Evolutionary conservation across 2,113 vertebrate species (phyloP).

Genomic region (Terrapene triunguis): DNA sequence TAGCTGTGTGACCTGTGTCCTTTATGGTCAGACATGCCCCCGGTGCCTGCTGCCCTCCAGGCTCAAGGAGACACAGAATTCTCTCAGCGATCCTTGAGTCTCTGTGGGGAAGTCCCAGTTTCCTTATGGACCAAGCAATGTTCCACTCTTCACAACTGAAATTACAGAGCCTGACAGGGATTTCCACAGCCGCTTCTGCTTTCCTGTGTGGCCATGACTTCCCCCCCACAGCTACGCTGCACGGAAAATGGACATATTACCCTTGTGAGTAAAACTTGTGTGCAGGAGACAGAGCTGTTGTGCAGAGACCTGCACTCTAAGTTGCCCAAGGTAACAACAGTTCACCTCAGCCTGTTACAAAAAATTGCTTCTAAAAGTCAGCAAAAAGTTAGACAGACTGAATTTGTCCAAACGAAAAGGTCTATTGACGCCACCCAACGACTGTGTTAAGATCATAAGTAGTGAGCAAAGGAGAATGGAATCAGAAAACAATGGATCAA

Average conservation of each 20-base stretch:
- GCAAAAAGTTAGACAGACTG: neutral
- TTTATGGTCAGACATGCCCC: neutral
- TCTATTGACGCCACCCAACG: neutral
- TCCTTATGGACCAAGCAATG: neutral
- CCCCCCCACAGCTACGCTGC: neutral
- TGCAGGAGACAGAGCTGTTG: neutral
- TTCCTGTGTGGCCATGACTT: neutral
- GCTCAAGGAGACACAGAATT: neutral
- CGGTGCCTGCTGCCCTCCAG: neutral
- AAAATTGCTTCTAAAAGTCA: neutral
- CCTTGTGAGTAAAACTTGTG: neutral
- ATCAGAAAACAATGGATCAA: neutral
- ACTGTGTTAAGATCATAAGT: neutral
- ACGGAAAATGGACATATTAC: neutral
- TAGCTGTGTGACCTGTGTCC: neutral
- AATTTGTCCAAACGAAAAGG: neutral
- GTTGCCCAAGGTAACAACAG: neutral
- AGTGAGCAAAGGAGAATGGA: neutral
- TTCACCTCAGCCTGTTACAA: neutral
- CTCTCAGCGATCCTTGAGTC: neutral
- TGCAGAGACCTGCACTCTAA: neutral
- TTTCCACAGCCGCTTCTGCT: neutral
- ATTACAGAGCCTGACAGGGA: neutral
- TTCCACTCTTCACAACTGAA: neutral
- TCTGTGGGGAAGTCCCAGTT: neutral